These are phyloP conservation scores for Microctenopoma lineatum DNA, from an alignment of 2,797 vertebrate genomes.

Conservation along the genomic window DNA sequence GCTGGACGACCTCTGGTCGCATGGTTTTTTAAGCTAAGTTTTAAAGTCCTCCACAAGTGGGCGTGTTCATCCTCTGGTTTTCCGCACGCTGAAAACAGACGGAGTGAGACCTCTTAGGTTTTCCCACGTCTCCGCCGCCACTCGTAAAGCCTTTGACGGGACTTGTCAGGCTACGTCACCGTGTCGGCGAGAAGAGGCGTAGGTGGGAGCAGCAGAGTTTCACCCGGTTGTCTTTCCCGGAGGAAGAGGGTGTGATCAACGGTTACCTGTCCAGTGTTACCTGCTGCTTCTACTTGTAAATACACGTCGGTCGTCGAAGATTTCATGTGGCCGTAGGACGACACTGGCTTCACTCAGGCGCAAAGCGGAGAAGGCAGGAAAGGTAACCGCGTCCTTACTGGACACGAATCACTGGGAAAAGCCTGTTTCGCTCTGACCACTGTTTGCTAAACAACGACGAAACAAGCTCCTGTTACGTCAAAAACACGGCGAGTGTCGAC, in stretches of 20 bases:
- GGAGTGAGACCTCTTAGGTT: constrained; percentile 59
- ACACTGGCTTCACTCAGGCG: constrained; percentile 73
- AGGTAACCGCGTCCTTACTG: constrained; percentile 67
- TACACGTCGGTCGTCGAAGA: constrained; percentile 29
- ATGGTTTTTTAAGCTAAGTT: too few species aligned
- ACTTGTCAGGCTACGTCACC: constrained; percentile 72
- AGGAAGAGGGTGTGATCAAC: constrained; percentile 71
- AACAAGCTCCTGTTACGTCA: not conserved
- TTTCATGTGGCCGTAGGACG: constrained; percentile 25
- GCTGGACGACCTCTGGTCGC: too few species aligned
- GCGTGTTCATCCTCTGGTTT: not conserved
- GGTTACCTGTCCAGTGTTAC: constrained; percentile 72
- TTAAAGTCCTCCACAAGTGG: not conserved
- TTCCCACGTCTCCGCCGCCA: constrained; percentile 4
- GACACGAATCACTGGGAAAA: constrained; percentile 27
- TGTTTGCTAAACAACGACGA: constrained; percentile 47
- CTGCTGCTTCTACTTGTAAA: constrained; percentile 23
- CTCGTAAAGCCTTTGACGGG: constrained; percentile 41
- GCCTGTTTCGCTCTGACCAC: constrained; percentile 32
- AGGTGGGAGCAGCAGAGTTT: constrained; percentile 49
- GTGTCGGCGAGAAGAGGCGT: constrained; percentile 35
- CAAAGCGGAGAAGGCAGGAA: constrained; percentile 68
- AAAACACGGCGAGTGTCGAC: accelerated
- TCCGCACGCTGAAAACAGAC: not conserved
- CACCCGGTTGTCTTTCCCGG: constrained; percentile 63